phyloP scores from a whole-genome alignment of 2,113 vertebrate species.

The Himantopus leucocephalus region DNA sequence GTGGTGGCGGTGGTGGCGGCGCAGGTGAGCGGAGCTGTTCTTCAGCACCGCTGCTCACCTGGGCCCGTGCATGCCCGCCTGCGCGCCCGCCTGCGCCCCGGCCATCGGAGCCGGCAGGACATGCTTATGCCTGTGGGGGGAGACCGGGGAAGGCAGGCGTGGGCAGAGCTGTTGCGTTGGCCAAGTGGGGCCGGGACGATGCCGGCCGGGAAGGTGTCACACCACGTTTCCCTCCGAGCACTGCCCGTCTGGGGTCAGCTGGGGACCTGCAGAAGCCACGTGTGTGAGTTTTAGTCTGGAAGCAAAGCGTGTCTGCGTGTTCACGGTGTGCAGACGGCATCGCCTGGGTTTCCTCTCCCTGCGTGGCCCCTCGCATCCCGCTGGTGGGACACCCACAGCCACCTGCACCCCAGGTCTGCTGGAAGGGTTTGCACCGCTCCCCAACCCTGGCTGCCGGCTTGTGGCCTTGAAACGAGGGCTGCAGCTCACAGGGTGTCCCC shows the following conservation, averaged over 20 bases:
- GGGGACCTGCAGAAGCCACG: background rate
- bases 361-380: fast-evolving
- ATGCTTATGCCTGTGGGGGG: fast-evolving
- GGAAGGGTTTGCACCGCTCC: too few species aligned
- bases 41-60: constrained; percentile 50
- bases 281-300: background rate
- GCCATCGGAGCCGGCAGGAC: background rate
- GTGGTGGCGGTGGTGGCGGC: background rate
- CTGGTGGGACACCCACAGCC: fast-evolving
- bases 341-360: background rate
- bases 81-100: background rate
- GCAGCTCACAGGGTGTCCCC: background rate
- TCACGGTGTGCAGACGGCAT: background rate
- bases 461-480: background rate
- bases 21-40: constrained; percentile 50
- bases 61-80: background rate
- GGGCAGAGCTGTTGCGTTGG: background rate
- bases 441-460: too few species aligned
- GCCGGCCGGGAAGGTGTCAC: background rate
- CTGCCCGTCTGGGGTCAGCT: background rate
- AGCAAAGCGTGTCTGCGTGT: fast-evolving
- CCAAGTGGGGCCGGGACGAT: fast-evolving
- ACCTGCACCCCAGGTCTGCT: background rate
- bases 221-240: background rate
- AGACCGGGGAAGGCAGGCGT: fast-evolving